phyloP scores from a whole-genome alignment of 2,888 invertebrate species.

The Heliconius ethilla region DNA sequence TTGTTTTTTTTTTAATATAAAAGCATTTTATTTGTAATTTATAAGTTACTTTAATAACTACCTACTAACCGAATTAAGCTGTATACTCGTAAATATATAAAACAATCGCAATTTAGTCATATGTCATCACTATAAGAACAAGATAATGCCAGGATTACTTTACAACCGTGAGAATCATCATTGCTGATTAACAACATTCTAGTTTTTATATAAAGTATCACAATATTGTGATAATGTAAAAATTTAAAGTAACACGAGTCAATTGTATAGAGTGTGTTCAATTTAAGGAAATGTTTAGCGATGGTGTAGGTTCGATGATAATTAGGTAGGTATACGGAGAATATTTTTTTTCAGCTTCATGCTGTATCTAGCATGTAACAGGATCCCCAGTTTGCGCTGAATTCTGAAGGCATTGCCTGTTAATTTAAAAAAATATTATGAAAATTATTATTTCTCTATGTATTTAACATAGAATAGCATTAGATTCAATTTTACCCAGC shows the following conservation, averaged over 20 bases:
- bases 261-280: no score
- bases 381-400: no score
- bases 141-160: constrained; percentile 1
- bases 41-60: neutral
- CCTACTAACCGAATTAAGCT: neutral
- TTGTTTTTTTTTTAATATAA: neutral
- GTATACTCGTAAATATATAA: neutral
- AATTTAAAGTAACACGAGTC: neutral
- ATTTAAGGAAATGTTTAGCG: no score
- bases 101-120: neutral
- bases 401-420: no score
- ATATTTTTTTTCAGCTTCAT: no score
- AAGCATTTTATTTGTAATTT: neutral
- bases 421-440: no score
- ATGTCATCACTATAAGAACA: constrained; percentile 2
- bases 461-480: neutral
- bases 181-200: constrained; percentile 6
- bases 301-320: no score
- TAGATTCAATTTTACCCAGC: neutral
- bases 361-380: no score
- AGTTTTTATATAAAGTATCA: neutral
- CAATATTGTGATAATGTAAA: neutral
- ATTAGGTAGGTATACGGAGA: no score
- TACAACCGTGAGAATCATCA: constrained; percentile 17
- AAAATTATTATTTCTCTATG: no score